Evolutionary conservation across 2,888 invertebrate species (phyloP).

Genomic region (Eupithecia subumbrata): DNA sequence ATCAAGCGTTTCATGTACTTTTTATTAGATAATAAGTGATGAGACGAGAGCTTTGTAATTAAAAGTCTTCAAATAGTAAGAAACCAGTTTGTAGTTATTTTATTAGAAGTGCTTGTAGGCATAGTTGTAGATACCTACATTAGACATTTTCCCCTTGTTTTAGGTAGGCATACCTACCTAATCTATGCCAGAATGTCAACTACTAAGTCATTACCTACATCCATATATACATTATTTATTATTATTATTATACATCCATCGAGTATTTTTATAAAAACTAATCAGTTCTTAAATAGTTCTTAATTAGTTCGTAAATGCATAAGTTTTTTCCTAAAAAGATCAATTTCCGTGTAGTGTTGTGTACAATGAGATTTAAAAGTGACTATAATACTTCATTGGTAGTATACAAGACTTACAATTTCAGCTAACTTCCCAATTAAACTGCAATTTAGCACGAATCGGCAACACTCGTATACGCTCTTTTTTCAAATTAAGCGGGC

Average conservation of each 20-base stretch:
- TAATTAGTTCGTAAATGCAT: no score
- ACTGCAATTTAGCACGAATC: slow-evolving; percentile 46
- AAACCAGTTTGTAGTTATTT: neutral
- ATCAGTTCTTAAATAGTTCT: no score
- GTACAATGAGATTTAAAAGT: no score
- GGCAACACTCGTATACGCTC: slow-evolving; percentile 38
- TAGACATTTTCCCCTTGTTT: neutral
- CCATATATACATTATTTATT: no score
- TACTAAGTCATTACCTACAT: neutral
- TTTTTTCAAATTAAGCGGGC: slow-evolving; percentile 53
- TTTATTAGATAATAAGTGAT: slow-evolving; percentile 10
- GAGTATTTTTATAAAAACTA: no score
- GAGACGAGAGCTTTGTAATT: neutral
- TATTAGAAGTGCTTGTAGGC: neutral
- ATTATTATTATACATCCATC: no score
- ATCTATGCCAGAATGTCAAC: no score
- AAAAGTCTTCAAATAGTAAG: neutral
- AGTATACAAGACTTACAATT: neutral
- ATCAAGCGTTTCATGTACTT: slow-evolving; percentile 14
- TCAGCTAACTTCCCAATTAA: slow-evolving; percentile 7
- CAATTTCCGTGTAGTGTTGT: neutral
- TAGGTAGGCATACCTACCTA: no score
- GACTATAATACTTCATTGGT: no score
- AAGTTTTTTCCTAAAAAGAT: neutral
- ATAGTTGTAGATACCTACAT: neutral